A percentile compares a stretch with the other conserved stretches of the same genome.
Evolutionary conservation across 2,113 vertebrate genomes (phyloP).

Genomic region (Chauna torquata): DNA sequence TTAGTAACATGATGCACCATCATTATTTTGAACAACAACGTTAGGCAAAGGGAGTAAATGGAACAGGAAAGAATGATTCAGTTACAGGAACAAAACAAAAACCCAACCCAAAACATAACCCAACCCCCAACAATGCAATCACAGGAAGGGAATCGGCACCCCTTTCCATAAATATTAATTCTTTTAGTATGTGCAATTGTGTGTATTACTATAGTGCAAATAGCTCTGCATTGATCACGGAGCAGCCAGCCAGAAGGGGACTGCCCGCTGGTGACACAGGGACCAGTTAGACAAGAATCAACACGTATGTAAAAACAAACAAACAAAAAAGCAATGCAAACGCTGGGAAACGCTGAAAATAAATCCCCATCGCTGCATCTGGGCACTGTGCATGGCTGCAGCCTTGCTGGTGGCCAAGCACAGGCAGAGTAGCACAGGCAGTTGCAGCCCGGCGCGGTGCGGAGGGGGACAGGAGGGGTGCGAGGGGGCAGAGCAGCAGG

Average conservation of each 20-base stretch:
- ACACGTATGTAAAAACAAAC: slow-evolving; percentile 8
- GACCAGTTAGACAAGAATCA: slow-evolving; percentile 32
- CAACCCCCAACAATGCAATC: slow-evolving; percentile 34
- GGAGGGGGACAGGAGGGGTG: background rate
- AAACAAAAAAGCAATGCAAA: background rate
- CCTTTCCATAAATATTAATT: slow-evolving; percentile 24
- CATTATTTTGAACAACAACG: background rate
- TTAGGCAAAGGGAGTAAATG: background rate
- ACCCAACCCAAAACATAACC: background rate
- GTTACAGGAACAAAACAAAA: slow-evolving; percentile 31
- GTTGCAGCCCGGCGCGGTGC: background rate
- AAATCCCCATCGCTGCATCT: background rate
- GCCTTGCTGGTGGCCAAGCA: background rate
- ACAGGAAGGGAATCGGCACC: background rate
- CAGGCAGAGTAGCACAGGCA: too few relatives aligned
- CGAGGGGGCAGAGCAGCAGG: background rate
- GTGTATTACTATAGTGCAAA: slow-evolving; percentile 67
- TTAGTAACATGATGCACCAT: slow-evolving; percentile 59
- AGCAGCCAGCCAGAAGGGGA: background rate
- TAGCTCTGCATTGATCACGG: slow-evolving; percentile 35
- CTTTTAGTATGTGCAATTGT: slow-evolving; percentile 58
- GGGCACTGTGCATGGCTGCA: background rate
- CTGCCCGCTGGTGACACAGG: slow-evolving; percentile 39
- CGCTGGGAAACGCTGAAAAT: background rate
- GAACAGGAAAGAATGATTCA: slow-evolving; percentile 30